These are phyloP conservation scores for Aldrovandia affinis DNA, from an alignment of 2,797 vertebrate genomes.

Conservation along the genomic window DNA sequence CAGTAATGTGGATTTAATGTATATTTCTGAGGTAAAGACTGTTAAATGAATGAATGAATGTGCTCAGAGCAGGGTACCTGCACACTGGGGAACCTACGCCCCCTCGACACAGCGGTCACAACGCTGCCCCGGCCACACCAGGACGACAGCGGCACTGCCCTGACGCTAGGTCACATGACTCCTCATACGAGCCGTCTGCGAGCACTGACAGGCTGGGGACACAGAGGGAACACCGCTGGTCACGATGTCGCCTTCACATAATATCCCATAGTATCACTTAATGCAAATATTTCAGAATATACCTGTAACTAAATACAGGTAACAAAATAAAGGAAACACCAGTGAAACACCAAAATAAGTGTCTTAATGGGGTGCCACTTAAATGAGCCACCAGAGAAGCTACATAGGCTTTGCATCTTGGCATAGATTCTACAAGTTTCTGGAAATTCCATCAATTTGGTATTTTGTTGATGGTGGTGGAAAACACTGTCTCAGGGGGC, in stretches of 20 bases:
- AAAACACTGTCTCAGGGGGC: no score
- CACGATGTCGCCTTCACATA: no score
- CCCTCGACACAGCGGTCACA: constrained; percentile 80
- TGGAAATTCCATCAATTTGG: no score
- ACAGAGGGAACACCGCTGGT: background rate
- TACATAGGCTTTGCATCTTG: no score
- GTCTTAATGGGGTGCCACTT: no score
- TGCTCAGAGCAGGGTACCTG: constrained; percentile 64
- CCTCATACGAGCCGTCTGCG: constrained; percentile 72
- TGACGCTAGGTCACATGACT: constrained; percentile 66
- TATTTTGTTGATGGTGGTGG: no score
- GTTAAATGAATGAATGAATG: background rate
- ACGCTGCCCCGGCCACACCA: constrained; percentile 71
- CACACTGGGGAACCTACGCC: constrained; percentile 75
- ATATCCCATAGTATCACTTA: background rate
- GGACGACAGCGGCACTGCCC: constrained; percentile 82
- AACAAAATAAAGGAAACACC: no score
- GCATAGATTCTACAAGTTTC: no score
- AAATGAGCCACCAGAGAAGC: no score
- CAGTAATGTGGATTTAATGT: background rate
- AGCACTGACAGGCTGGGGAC: constrained; percentile 81
- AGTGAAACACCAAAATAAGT: no score
- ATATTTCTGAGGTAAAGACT: background rate
- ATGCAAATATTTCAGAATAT: background rate
- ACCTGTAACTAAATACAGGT: no score